A percentile compares a stretch with the other conserved stretches of the same genome.
Conservation (phyloP, 2,888 invertebrate genomes). For the Lordiphosa andalusiaca region DNA sequence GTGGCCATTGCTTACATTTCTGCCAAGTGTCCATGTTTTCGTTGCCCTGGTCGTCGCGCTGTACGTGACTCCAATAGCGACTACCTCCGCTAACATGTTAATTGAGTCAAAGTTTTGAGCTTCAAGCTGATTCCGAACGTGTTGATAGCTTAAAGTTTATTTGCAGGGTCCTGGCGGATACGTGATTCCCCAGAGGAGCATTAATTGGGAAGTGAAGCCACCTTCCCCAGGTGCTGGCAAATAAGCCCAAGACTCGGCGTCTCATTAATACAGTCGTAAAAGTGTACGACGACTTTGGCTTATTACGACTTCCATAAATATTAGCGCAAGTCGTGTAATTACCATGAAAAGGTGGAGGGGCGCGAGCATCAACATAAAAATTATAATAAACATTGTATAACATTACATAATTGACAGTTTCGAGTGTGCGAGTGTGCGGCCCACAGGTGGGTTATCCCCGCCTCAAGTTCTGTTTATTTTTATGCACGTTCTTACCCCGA, state of each 20-base stretch:
- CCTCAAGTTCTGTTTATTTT: slow-evolving; percentile 61
- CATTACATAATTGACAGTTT: slow-evolving; percentile 70
- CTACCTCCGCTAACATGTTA: slow-evolving; percentile 50
- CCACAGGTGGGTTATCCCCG: slow-evolving; percentile 47
- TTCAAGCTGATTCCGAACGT: slow-evolving; percentile 55
- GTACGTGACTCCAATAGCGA: slow-evolving; percentile 45
- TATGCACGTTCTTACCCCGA: slow-evolving; percentile 43
- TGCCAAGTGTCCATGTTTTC: slow-evolving; percentile 14
- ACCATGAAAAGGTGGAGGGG: slow-evolving; percentile 25
- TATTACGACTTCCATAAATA: slow-evolving; percentile 65
- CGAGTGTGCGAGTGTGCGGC: slow-evolving; percentile 40
- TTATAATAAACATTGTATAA: slow-evolving; percentile 72
- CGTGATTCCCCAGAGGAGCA: slow-evolving; percentile 45
- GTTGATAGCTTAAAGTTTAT: slow-evolving; percentile 61
- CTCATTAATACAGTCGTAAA: slow-evolving; percentile 71
- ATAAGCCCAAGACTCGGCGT: slow-evolving; percentile 9
- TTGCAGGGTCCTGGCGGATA: slow-evolving; percentile 20
- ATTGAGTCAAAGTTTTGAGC: slow-evolving; percentile 64
- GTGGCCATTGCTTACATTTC: slow-evolving; percentile 47
- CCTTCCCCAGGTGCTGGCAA: slow-evolving; percentile 13
- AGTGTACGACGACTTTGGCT: slow-evolving; percentile 55
- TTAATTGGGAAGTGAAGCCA: slow-evolving; percentile 52
- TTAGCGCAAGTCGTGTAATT: slow-evolving; percentile 65
- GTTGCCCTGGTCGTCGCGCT: slow-evolving; percentile 11
- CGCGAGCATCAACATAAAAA: slow-evolving; percentile 50